Conservation (phyloP, 2,113 vertebrate species). For the Stigmatopora argus region DNA sequence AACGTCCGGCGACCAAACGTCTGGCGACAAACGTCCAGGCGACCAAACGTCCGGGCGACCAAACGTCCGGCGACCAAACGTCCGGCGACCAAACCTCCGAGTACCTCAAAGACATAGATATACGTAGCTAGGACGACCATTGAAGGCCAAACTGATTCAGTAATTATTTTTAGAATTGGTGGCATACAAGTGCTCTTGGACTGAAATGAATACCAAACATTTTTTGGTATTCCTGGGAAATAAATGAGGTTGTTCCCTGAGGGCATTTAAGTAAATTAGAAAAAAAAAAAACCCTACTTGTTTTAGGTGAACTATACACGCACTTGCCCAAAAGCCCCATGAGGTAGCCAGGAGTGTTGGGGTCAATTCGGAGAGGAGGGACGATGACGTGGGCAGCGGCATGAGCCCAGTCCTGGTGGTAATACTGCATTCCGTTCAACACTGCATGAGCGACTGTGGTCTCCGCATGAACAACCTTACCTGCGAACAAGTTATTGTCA, state of each 20-base stretch:
- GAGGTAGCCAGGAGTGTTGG: constrained; percentile 92
- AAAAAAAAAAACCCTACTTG: not conserved
- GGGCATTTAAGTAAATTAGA: too few species aligned
- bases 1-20: too few species aligned
- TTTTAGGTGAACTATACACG: constrained; percentile 31
- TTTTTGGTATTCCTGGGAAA: too few species aligned
- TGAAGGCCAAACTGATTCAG: not conserved
- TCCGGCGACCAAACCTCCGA: too few species aligned
- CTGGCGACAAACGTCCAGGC: too few species aligned
- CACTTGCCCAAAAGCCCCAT: constrained; percentile 96
- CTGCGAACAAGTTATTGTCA: constrained; percentile 49
- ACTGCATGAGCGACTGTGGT: constrained; percentile 89
- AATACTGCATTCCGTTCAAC: constrained; percentile 90
- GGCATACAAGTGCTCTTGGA: not conserved
- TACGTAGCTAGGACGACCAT: not conserved
- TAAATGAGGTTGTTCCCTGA: too few species aligned
- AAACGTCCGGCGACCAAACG: too few species aligned
- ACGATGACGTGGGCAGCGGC: constrained; percentile 88
- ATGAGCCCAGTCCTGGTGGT: constrained; percentile 96
- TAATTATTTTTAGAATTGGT: not conserved
- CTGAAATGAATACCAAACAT: too few species aligned
- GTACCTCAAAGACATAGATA: not conserved
- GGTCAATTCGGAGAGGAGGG: constrained; percentile 89
- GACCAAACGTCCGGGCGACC: too few species aligned
- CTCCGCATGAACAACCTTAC: constrained; percentile 89